phyloP scores from a whole-genome alignment of 1,140 invertebrate genomes.

The Euura saliciscinereae region DNA sequence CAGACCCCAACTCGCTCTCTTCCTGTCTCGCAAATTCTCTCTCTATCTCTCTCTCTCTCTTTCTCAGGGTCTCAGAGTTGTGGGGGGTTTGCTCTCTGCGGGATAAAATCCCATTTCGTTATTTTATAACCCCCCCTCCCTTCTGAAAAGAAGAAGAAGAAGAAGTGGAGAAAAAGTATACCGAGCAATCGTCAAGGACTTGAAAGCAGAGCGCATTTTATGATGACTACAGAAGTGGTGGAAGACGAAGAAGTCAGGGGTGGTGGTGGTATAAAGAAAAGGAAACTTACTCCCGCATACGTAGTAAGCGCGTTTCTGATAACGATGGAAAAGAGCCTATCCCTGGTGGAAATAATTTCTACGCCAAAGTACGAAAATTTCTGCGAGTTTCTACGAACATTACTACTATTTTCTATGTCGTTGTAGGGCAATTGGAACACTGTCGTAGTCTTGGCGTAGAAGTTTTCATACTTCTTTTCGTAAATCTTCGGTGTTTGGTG shows the following conservation, averaged over 20 bases:
- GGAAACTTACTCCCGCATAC: neutral
- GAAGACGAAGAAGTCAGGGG: neutral
- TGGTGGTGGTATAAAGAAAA: neutral
- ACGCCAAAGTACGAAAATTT: no score
- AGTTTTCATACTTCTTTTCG: no score
- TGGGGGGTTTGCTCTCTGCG: conserved; percentile 9
- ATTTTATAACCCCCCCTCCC: conserved; percentile 16
- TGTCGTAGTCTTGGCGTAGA: no score
- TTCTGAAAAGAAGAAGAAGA: neutral
- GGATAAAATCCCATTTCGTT: conserved; percentile 17
- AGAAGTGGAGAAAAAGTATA: neutral
- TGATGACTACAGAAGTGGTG: conserved; percentile 48
- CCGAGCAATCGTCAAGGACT: conserved; percentile 40
- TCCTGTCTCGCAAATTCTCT: conserved; percentile 26
- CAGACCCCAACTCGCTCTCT: conserved; percentile 15
- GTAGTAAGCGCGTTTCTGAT: no score
- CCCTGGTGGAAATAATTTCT: no score
- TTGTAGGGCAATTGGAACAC: no score
- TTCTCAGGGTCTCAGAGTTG: neutral
- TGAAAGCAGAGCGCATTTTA: conserved; percentile 46
- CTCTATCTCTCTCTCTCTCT: conserved; percentile 22
- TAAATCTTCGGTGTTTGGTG: no score
- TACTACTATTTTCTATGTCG: no score
- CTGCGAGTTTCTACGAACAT: no score
- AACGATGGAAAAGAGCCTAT: no score